Evolutionary conservation across 1,140 invertebrate species (phyloP).

Genomic region (Pseudobourletiella spinata): DNA sequence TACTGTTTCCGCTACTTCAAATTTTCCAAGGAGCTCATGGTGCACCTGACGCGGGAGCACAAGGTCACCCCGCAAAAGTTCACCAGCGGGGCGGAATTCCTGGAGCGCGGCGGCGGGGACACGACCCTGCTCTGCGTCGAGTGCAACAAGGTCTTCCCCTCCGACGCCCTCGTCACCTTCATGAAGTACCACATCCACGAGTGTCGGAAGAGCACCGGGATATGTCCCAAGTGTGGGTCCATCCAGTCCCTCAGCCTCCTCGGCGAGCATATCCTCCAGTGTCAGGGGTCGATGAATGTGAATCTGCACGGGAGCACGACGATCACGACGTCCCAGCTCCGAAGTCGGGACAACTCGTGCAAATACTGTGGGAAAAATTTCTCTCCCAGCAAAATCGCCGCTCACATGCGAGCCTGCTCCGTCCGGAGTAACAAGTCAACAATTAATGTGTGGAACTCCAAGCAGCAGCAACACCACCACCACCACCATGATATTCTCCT

Average conservation of each 20-base stretch:
- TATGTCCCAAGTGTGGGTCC: slow-evolving; percentile 19
- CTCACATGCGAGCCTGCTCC: slow-evolving; percentile 16
- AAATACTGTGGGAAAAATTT: slow-evolving; percentile 15
- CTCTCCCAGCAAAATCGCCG: slow-evolving; percentile 21
- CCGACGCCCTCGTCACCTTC: not conserved
- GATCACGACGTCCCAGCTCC: not conserved
- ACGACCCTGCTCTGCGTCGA: slow-evolving; percentile 25
- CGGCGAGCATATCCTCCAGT: slow-evolving; percentile 9
- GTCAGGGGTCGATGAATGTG: slow-evolving; percentile 8
- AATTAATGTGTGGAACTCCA: not conserved
- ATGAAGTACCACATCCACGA: slow-evolving; percentile 13
- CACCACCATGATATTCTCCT: no score
- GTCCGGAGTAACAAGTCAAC: not conserved
- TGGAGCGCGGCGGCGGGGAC: slow-evolving; percentile 9
- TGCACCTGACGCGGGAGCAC: slow-evolving; percentile 29
- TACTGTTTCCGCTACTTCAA: slow-evolving; percentile 22
- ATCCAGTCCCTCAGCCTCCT: slow-evolving; percentile 7
- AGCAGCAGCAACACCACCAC: not conserved
- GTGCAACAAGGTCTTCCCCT: slow-evolving; percentile 19
- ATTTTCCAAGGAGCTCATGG: slow-evolving; percentile 27
- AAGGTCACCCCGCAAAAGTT: slow-evolving; percentile 17
- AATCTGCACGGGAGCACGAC: slow-evolving; percentile 6
- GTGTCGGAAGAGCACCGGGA: slow-evolving; percentile 17
- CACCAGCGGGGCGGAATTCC: slow-evolving; percentile 3
- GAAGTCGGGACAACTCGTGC: slow-evolving; percentile 21